Base-by-base conservation (phyloP, 2,113 vertebrate genomes). In the Pollachius pollachius region DNA sequence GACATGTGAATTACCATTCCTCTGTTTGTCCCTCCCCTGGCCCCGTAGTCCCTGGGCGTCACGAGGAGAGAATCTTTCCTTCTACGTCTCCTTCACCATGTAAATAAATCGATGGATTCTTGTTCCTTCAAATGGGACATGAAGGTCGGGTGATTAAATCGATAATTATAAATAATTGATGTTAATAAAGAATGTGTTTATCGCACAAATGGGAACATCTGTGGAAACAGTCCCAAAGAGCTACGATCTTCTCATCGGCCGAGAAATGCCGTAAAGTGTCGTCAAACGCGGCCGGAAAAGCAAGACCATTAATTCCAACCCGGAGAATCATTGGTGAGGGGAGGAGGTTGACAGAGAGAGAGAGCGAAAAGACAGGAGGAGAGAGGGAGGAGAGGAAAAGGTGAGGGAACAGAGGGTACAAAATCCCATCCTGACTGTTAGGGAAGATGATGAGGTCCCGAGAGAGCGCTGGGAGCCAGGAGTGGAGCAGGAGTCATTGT, bases 401-500 rank as follows among this genome's bases (percentile, higher is more conserved):
- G 80, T 91, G 84, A 94, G 92, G 91, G 92, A 95, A 95, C 89
- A 92, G 83, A 94, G 92, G 91, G 87, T 93, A 93, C 90, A 93
- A 94, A 95, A 94, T 93, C 91, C 94, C 90, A 93, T 94, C 94
- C 92, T 96, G 96, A 96, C 94, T 96, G 94, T 98, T 94, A 95
- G 92, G 92, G 92, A 94, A 94, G 90, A 95, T 93, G 93, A 96
- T 92, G 90, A 95, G 94, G 88, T 96, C 95, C 95, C 95, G 72
- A 73, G 95, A 93, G 94, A 90, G 90, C 71, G 90, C 91, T 90
- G 86, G 84, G 93, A 93, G 90, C 90, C 90, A 90, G 90, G 89
- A 87, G 90, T 7, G 92, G 90, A 93, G 90, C 89, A 94, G 93
- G 41, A 94, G 93, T 92, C 92, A 93, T 91, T 92, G 91, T 89